phyloP scores from a whole-genome alignment of 2,888 invertebrate genomes.

The Thereva nobilitata region DNA sequence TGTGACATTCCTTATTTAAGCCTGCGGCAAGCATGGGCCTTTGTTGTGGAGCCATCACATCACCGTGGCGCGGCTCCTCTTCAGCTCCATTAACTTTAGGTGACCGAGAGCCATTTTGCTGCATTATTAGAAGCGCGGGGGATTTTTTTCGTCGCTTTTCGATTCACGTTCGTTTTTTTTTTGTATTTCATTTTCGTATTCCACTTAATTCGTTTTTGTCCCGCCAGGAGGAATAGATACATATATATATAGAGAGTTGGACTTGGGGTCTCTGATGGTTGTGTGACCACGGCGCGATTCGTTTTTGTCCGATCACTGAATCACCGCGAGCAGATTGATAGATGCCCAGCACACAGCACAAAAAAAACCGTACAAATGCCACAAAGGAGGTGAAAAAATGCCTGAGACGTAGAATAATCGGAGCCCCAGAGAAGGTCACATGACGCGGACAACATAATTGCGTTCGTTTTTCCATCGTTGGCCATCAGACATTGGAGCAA shows the following conservation, averaged over 20 bases:
- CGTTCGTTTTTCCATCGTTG: constrained; percentile 34
- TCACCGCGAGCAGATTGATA: constrained; percentile 22
- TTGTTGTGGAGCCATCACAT: constrained; percentile 18
- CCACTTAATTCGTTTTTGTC: constrained; percentile 36
- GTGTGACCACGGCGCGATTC: constrained; percentile 22
- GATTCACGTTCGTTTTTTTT: neutral
- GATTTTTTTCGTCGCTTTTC: neutral
- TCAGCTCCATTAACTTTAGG: constrained; percentile 28
- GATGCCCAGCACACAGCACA: neutral
- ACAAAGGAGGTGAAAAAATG: constrained; percentile 27
- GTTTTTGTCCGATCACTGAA: constrained; percentile 33
- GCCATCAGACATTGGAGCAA: constrained; percentile 38
- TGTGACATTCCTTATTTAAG: constrained; percentile 31
- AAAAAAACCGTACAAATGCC: constrained; percentile 27
- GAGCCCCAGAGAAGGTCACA: constrained; percentile 33
- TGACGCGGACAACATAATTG: constrained; percentile 37
- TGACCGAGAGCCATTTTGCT: constrained; percentile 28
- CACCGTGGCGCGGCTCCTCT: constrained; percentile 12
- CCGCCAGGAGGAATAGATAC: constrained; percentile 19
- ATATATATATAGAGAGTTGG: constrained; percentile 9
- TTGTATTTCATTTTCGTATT: constrained; percentile 25
- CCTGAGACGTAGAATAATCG: constrained; percentile 33
- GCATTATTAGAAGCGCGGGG: constrained; percentile 18
- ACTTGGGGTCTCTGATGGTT: constrained; percentile 1
- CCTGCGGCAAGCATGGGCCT: constrained; percentile 17